These are phyloP conservation scores for Bicyclus anynana DNA, from an alignment of 1,140 invertebrate species.

Conservation along the genomic window DNA sequence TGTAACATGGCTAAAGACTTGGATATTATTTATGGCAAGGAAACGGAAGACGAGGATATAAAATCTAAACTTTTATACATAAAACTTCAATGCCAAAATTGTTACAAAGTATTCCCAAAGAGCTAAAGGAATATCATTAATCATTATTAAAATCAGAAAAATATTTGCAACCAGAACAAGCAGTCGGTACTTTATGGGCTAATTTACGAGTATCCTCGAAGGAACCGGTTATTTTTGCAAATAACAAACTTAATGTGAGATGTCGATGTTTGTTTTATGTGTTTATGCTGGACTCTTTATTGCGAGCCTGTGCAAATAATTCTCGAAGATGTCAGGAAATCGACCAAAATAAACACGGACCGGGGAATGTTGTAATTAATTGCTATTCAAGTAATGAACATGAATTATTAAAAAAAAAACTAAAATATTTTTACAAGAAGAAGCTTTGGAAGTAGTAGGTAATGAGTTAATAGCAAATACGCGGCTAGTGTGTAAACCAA, in stretches of 20 bases:
- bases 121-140: constrained; percentile 34
- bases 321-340: constrained; percentile 35
- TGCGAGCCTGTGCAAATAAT: constrained; percentile 38
- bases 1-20: no score
- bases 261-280: constrained; percentile 51
- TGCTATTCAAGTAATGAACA: not conserved
- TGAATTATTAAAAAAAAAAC: not conserved
- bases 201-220: constrained; percentile 57
- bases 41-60: not conserved
- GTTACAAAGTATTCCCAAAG: not conserved
- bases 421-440: no score
- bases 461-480: no score
- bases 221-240: constrained; percentile 48
- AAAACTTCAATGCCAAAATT: no score
- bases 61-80: no score
- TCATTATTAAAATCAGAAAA: constrained; percentile 56
- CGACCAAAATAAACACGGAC: constrained; percentile 4
- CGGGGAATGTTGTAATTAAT: not conserved
- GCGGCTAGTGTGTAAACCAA: no score
- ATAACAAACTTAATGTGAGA: constrained; percentile 52
- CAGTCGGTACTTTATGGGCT: constrained; percentile 43
- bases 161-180: constrained; percentile 47
- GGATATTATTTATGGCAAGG: not conserved
- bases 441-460: no score
- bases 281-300: constrained; percentile 49